phyloP scores from a whole-genome alignment of 1,140 invertebrate genomes.

The Megalopta genalis region DNA sequence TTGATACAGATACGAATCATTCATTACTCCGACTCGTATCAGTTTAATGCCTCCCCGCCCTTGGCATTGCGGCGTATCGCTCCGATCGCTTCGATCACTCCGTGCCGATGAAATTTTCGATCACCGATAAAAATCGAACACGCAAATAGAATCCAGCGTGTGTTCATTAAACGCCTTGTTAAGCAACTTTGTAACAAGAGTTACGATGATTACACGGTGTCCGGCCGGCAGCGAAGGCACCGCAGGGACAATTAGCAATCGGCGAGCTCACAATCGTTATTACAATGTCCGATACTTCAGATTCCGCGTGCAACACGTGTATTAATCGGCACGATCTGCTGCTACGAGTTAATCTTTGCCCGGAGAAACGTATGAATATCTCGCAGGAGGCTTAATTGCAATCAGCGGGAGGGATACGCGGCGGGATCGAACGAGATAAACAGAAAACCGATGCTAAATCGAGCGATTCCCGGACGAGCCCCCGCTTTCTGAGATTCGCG shows the following conservation, averaged over 20 bases:
- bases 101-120: background rate
- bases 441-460: background rate
- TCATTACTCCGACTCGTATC: background rate
- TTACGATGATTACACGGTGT: background rate
- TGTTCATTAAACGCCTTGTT: background rate
- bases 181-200: background rate
- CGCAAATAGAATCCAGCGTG: background rate
- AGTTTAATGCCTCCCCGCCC: background rate
- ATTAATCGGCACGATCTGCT: background rate
- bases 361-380: background rate
- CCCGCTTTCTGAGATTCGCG: background rate
- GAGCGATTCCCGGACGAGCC: background rate
- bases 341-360: conserved; percentile 5
- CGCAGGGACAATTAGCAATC: background rate
- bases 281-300: background rate
- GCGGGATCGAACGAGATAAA: background rate
- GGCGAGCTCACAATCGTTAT: background rate
- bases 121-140: background rate
- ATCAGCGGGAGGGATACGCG: background rate
- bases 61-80: background rate
- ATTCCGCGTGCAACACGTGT: background rate
- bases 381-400: background rate
- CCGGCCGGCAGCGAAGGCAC: background rate
- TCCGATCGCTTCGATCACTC: background rate
- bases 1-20: background rate